phyloP scores from a whole-genome alignment of 2,113 vertebrate species.

The Alligator sinensis region DNA sequence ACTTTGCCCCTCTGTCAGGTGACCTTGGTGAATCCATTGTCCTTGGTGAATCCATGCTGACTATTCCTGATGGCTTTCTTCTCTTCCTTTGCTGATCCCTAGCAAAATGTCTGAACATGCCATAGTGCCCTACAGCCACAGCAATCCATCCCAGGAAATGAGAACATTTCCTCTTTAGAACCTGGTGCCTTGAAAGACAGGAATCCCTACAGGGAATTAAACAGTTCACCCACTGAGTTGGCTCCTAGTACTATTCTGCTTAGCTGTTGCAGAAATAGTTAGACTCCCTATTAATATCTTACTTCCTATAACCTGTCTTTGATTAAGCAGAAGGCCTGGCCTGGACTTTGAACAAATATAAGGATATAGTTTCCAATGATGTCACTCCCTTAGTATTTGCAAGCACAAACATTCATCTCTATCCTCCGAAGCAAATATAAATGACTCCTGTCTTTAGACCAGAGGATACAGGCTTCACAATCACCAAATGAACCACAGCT shows the following conservation, averaged over 20 bases:
- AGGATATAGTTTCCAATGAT: background rate
- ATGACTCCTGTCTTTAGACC: background rate
- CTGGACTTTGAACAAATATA: background rate
- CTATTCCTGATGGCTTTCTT: too few species aligned
- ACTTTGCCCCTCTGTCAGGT: too few species aligned
- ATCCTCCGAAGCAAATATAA: background rate
- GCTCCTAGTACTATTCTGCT: background rate
- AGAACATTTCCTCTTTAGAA: background rate
- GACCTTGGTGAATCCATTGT: too few species aligned
- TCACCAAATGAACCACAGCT: background rate
- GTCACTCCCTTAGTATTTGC: background rate
- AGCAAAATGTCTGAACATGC: too few species aligned
- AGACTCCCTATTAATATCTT: background rate
- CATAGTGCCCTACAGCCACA: background rate
- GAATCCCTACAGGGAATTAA: background rate
- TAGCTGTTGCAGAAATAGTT: background rate
- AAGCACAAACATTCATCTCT: background rate
- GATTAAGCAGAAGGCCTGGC: background rate
- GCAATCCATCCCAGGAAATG: background rate
- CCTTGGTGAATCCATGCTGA: too few species aligned
- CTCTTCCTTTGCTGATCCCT: too few species aligned
- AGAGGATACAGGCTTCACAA: background rate
- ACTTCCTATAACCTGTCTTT: conserved; percentile 36
- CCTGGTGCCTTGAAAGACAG: background rate
- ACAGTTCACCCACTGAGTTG: background rate